Evolutionary conservation across 2,113 vertebrate genomes (phyloP), one percentile per base, ranked within the genome.

Genomic region (Entosphenus tridentatus): DNA sequence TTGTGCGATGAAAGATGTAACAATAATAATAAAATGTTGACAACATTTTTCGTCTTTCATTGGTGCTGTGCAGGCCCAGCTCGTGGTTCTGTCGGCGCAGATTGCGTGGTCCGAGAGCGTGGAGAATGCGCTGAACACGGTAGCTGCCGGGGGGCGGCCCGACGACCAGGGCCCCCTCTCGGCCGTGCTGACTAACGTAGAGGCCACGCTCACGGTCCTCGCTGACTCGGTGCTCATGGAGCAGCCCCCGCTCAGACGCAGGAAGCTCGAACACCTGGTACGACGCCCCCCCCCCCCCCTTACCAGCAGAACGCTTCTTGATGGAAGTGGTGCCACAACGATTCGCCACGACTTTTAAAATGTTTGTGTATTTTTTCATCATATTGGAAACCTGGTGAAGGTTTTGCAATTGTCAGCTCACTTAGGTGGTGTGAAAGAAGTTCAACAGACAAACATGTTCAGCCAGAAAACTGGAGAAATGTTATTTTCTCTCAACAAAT

Each of bases 101-200:
- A 65, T 65, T 10, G n/a, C 62, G 18, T 65, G 62, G 62, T 65
- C 62, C 10, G 62, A 65, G 62, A 65, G n/a, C 18, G 62, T 65
- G 18, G 62, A 65, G 10, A 18, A n/a, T 65, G 62, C 18, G 10
- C 62, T 65, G 8, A 18, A 65, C 39, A 39, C 39, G 39, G 39
- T 39, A 11, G 18, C 8, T 65, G 62, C n/a, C 21, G 62, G 62
- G 18, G 62, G n/a, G n/a, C n/a, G 2, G 10, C 62, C n/a, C 9
- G 81, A 75, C 0, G 85, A 88, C 67, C 78, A 79, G 11, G 75
- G 10, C n/a, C n/a, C 62, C 2, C 62, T 65, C 9, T 18, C n/a
- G 62, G 62, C n/a, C 18, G 62, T 65, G 18, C 10, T 65, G 8
- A 18, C n/a, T 2, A 18, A 18, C 18, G 62, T 65, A 9, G 62